Evolutionary conservation across 2,797 vertebrate species (phyloP).

Genomic region (Pampus argenteus): DNA sequence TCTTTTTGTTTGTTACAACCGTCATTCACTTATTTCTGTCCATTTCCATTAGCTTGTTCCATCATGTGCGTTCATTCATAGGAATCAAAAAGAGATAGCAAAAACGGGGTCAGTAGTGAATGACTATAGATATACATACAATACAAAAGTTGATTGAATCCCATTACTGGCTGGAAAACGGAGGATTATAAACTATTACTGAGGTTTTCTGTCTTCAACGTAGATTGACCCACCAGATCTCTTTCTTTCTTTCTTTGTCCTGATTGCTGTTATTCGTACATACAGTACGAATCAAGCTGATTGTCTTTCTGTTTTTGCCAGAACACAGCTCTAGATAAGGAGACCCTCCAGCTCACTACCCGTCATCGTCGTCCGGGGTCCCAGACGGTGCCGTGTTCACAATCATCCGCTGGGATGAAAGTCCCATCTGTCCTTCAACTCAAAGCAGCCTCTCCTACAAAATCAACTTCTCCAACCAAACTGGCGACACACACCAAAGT

Average conservation of each 20-base stretch:
- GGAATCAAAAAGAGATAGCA: constrained; percentile 8
- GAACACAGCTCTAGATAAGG: constrained; percentile 99
- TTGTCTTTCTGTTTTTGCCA: constrained; percentile 66
- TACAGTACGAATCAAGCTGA: constrained; percentile 9
- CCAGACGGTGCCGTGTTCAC: constrained; percentile 46
- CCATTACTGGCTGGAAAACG: neutral
- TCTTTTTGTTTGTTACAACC: constrained; percentile 25
- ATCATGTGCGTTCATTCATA: constrained; percentile 39
- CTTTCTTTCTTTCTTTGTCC: constrained; percentile 9
- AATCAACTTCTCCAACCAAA: neutral
- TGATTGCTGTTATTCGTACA: neutral
- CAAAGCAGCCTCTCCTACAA: constrained; percentile 39
- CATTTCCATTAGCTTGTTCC: constrained; percentile 49
- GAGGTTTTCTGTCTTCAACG: constrained; percentile 8
- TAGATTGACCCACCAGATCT: constrained; percentile 24
- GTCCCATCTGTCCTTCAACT: constrained; percentile 33
- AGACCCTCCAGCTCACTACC: constrained; percentile 87
- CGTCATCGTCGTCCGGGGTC: constrained; percentile 69
- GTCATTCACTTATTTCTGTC: constrained; percentile 50
- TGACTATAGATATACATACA: constrained; percentile 1
- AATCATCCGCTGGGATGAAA: constrained; percentile 40
- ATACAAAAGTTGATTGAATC: neutral
- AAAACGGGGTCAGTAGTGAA: constrained; percentile 21
- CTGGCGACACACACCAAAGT: constrained; percentile 20
- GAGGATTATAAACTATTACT: neutral